These are phyloP conservation scores for Drosophila pegasa DNA, from an alignment of 2,888 invertebrate species.

Conservation along the genomic window DNA sequence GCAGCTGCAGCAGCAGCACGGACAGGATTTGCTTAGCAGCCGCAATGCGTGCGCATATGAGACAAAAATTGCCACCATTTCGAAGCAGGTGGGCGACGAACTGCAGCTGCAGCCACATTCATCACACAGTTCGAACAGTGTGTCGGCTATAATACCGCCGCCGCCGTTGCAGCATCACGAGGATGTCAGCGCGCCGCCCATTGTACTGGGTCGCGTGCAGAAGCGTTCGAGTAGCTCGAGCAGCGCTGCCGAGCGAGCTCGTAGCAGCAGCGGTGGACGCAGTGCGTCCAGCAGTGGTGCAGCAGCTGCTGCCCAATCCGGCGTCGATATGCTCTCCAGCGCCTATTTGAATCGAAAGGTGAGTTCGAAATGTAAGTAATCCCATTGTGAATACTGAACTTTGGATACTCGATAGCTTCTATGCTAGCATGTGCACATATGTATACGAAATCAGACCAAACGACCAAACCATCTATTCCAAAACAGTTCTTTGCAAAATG, in stretches of 20 bases:
- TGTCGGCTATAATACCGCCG: conserved; percentile 67
- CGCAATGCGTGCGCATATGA: conserved; percentile 76
- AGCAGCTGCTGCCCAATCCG: conserved; percentile 22
- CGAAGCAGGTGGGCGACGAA: conserved; percentile 83
- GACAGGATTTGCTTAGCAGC: conserved; percentile 62
- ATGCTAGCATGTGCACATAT: not conserved
- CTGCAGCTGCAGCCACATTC: conserved; percentile 51
- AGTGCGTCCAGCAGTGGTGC: conserved; percentile 50
- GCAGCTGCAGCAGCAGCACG: conserved; percentile 52
- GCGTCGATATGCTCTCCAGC: conserved; percentile 65
- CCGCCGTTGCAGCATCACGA: conserved; percentile 77
- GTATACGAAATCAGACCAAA: not conserved
- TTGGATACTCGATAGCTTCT: not conserved
- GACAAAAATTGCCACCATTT: conserved; percentile 84
- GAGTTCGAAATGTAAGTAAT: conserved; percentile 80
- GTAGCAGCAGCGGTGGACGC: conserved; percentile 60
- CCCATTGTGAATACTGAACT: conserved; percentile 45
- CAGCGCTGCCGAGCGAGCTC: conserved; percentile 59
- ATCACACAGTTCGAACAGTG: conserved; percentile 41
- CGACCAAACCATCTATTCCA: not conserved
- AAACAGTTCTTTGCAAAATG: not conserved
- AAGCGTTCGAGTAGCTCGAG: conserved; percentile 65
- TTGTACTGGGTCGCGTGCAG: conserved; percentile 81
- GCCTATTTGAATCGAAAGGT: conserved; percentile 83
- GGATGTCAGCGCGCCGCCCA: conserved; percentile 74